phyloP scores from a whole-genome alignment of 30 jellyfish, hydroid and myxozoan genomes.

The Rhopilema esculentum region DNA sequence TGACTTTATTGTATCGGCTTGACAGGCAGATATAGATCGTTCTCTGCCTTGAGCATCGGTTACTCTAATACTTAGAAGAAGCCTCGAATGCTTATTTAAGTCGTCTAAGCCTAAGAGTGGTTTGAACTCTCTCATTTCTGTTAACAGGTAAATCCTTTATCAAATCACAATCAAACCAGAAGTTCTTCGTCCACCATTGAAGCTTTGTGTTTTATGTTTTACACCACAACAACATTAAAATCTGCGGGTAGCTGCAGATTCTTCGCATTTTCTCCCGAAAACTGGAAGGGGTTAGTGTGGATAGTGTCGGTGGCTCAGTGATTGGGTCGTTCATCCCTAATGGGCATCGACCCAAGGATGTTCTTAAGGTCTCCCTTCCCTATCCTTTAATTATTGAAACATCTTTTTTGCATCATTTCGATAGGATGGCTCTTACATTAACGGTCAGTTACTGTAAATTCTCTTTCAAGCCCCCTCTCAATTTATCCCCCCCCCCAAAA shows the following conservation, averaged over 20 bases:
- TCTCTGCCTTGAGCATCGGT: constrained; percentile 84
- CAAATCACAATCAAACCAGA: not conserved
- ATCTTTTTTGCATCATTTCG: no score
- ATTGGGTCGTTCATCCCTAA: no score
- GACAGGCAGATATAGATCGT: constrained; percentile 72
- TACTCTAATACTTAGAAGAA: constrained; percentile 69
- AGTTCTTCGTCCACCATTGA: not conserved
- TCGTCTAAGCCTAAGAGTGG: constrained; percentile 93
- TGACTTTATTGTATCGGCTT: constrained; percentile 78
- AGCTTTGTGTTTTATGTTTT: not conserved
- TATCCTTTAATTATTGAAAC: no score
- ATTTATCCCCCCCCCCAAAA: no score
- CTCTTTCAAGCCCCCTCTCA: no score
- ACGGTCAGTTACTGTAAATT: no score
- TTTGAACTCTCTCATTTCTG: constrained; percentile 87
- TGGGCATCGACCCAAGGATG: no score
- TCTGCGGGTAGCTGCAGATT: not conserved
- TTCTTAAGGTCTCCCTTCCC: no score
- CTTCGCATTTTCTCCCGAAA: not conserved
- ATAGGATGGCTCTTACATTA: no score
- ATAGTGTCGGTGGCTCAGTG: no score
- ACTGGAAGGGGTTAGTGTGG: no score
- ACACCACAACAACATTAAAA: not conserved
- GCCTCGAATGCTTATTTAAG: constrained; percentile 75
- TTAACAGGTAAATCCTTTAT: not conserved